These are phyloP conservation scores for Microcaecilia unicolor DNA, from an alignment of 2,797 vertebrate genomes.

Conservation along the genomic window DNA sequence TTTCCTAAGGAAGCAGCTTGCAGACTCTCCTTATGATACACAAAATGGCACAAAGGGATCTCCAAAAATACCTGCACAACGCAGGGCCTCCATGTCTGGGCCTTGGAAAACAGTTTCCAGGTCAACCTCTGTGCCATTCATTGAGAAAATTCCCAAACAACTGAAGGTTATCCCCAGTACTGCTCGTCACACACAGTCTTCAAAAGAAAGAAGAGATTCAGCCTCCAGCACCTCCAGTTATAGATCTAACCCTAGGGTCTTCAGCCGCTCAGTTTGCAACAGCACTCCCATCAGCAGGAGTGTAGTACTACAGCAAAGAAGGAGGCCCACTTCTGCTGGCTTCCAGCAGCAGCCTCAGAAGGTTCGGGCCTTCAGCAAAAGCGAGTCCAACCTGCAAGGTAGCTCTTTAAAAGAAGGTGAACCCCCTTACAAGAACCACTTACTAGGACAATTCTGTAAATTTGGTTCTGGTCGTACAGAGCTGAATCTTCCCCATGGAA, in stretches of 20 bases:
- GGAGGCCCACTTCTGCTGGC: not conserved
- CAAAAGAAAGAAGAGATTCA: not conserved
- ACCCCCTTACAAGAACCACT: not conserved
- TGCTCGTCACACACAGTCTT: not conserved
- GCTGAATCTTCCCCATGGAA: constrained; percentile 61
- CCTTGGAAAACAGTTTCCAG: constrained; percentile 18
- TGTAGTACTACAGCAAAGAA: not conserved
- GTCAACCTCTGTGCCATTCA: constrained; percentile 57
- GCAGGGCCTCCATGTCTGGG: too few relatives aligned
- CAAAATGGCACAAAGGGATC: too few relatives aligned
- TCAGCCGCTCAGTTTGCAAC: too few relatives aligned
- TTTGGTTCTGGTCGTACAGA: constrained; percentile 67
- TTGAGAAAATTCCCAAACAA: constrained; percentile 23
- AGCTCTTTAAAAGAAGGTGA: not conserved
- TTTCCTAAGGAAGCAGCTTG: constrained; percentile 4
- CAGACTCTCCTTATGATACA: too few relatives aligned
- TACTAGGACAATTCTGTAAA: constrained; percentile 62
- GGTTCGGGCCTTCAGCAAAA: not conserved
- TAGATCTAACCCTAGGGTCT: not conserved
- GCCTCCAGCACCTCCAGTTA: not conserved
- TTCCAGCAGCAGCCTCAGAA: not conserved
- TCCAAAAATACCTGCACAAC: too few relatives aligned
- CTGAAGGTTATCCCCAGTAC: not conserved
- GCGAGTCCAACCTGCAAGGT: not conserved
- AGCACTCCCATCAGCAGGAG: too few relatives aligned